Conservation (phyloP, 2,888 invertebrate species). For the Chrysotoxum bicinctum region DNA sequence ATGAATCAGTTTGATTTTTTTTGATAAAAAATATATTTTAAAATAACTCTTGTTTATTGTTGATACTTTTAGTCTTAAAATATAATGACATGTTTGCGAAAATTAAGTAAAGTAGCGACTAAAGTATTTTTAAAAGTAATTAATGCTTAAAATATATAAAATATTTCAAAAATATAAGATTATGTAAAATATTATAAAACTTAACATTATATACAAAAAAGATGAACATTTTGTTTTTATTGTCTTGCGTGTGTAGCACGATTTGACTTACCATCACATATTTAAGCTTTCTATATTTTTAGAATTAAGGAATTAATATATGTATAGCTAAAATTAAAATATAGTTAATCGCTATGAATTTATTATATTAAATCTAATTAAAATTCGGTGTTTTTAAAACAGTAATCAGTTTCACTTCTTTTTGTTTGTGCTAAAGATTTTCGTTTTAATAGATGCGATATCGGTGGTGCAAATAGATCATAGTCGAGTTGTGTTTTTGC, state of each 20-base stretch:
- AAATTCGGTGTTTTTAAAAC: constrained; percentile 49
- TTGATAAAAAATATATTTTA: not conserved
- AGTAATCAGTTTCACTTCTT: constrained; percentile 27
- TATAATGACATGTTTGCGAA: not conserved
- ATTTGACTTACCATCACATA: not conserved
- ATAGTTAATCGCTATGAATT: not conserved
- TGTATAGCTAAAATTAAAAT: too few relatives aligned
- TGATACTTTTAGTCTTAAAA: not conserved
- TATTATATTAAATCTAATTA: constrained; percentile 9
- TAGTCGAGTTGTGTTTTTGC: constrained; percentile 82
- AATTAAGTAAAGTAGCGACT: not conserved
- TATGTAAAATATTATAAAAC: not conserved
- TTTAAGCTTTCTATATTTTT: not conserved
- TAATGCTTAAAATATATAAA: not conserved
- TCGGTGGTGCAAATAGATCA: constrained; percentile 84
- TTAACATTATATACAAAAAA: not conserved
- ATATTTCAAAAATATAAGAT: not conserved
- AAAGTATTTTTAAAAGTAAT: not conserved
- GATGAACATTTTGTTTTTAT: not conserved
- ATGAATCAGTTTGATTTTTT: not conserved
- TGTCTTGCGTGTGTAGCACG: not conserved
- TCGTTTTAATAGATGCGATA: constrained; percentile 82
- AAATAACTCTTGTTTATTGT: not conserved
- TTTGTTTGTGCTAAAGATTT: constrained; percentile 53
- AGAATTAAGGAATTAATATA: not conserved